Evolutionary conservation across 2,797 vertebrate species (phyloP), one percentile per base, ranked within the genome.

Genomic region (Coluber constrictor): DNA sequence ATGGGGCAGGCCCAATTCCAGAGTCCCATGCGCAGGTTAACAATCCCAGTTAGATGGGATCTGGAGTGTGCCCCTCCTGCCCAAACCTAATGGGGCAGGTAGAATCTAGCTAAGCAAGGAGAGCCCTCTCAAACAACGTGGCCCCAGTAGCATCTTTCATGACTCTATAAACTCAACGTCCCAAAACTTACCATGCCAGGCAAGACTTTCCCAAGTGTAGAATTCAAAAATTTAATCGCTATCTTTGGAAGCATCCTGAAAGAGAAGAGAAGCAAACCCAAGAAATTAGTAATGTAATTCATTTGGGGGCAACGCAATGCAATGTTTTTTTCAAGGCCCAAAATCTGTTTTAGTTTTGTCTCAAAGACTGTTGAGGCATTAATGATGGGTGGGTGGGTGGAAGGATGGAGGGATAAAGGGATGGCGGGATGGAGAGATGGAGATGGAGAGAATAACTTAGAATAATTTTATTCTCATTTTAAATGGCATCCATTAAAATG

Each of bases 201-300:
- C 89, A 98, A 95, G 56, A 96, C 79, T 87, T 96, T 97, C 88
- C 90, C 94, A 25, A 98, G 96, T 18, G 94, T 97, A 93, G 93
- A 95, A 83, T 96, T 93, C 95, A 98, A 70, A 94, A 97, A 97
- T 90, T 95, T 97, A 90, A 90, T 97, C 95, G 94, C 29, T 8
- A 94, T 92, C 32, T 96, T 95, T 61, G 96, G 96, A 20, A 95
- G 51, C 95, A 92, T 7, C 0, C 96, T 97, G 92, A 12, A 61
- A 56, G 54, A 32, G 89, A 93, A 94, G 92, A 74, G 74, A 90
- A 59, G 0, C 56, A 29, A 92, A 16, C 29, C 1, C 12, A 5
- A 43, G 6, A 29, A 0, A 20, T 10, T 3, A 43, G 20, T 57
- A 74, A 43, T 4, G 37, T 29, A 11, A 79, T 20, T 79, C 18